phyloP scores from a whole-genome alignment of 2,113 vertebrate species.

The Zosterops pallidus region DNA sequence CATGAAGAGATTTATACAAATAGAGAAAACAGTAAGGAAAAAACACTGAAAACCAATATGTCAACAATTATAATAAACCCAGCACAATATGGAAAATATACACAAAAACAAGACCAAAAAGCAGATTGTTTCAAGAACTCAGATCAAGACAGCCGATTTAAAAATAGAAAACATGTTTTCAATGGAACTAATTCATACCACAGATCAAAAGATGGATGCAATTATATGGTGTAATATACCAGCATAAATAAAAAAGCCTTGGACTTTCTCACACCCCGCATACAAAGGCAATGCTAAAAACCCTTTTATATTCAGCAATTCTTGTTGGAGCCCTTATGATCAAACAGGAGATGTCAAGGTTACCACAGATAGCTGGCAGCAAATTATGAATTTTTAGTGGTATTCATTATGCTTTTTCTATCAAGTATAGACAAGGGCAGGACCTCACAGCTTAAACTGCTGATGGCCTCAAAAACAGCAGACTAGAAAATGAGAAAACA shows the following conservation, averaged over 20 bases:
- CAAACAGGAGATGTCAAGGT: slow-evolving; percentile 44
- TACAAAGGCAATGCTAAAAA: slow-evolving; percentile 34
- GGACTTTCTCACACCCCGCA: slow-evolving; percentile 60
- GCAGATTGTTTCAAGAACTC: slow-evolving; percentile 38
- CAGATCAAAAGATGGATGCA: slow-evolving; percentile 64
- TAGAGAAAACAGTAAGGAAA: neutral
- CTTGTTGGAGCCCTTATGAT: slow-evolving; percentile 23
- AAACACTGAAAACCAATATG: neutral
- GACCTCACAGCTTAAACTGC: slow-evolving; percentile 28
- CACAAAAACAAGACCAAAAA: slow-evolving; percentile 28
- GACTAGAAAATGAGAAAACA: slow-evolving; percentile 50
- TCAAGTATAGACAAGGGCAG: slow-evolving; percentile 52
- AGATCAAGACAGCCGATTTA: slow-evolving; percentile 33
- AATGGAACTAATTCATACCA: slow-evolving; percentile 64
- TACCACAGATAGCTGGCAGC: slow-evolving; percentile 44
- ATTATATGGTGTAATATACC: slow-evolving; percentile 57
- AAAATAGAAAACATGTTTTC: slow-evolving; percentile 70
- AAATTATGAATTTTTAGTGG: slow-evolving; percentile 24
- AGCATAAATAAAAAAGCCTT: slow-evolving; percentile 59
- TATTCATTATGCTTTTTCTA: slow-evolving; percentile 2
- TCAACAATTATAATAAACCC: slow-evolving; percentile 36
- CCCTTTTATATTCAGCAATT: slow-evolving; percentile 4
- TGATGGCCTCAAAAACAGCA: slow-evolving; percentile 37
- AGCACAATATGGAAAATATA: slow-evolving; percentile 54
- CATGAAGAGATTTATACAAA: neutral